Conservation (phyloP, 2,888 invertebrate species). For the Torymus auratus region DNA sequence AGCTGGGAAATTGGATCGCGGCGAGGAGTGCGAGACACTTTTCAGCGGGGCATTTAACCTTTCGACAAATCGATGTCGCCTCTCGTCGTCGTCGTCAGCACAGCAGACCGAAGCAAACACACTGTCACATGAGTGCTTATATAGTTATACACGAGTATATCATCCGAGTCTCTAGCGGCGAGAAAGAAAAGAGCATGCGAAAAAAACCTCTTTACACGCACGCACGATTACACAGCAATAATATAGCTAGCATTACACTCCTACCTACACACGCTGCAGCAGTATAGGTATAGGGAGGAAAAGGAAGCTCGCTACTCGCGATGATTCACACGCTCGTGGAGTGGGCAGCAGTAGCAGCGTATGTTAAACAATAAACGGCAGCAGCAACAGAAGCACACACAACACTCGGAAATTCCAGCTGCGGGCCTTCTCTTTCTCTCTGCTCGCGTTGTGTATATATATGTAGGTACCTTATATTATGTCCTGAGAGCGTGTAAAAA, state of each 20-base stretch:
- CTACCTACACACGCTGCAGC: not conserved
- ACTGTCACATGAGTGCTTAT: not conserved
- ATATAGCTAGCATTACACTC: too few species aligned
- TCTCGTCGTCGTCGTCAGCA: not conserved
- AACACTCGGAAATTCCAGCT: conserved; percentile 31
- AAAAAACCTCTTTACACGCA: not conserved
- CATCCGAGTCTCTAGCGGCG: too few species aligned
- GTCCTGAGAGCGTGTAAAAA: not conserved
- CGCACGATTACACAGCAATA: not conserved
- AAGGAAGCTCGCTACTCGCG: conserved; percentile 21
- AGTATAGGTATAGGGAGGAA: conserved; percentile 17
- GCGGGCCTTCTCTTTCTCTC: not conserved
- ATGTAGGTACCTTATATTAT: not conserved
- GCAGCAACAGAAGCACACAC: conserved; percentile 3
- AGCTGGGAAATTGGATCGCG: conserved; percentile 53
- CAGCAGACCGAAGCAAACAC: not conserved
- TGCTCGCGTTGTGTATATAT: not conserved
- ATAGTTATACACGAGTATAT: too few species aligned
- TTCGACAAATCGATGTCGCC: conserved; percentile 3
- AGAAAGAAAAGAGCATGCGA: not conserved
- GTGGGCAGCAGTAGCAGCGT: too few species aligned
- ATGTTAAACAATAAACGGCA: not conserved
- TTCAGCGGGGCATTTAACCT: conserved; percentile 40
- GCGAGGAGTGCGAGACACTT: not conserved
- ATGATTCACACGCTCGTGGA: conserved; percentile 26